Evolutionary conservation across 2,113 vertebrate genomes (phyloP).

Genomic region (Nibea coibor): DNA sequence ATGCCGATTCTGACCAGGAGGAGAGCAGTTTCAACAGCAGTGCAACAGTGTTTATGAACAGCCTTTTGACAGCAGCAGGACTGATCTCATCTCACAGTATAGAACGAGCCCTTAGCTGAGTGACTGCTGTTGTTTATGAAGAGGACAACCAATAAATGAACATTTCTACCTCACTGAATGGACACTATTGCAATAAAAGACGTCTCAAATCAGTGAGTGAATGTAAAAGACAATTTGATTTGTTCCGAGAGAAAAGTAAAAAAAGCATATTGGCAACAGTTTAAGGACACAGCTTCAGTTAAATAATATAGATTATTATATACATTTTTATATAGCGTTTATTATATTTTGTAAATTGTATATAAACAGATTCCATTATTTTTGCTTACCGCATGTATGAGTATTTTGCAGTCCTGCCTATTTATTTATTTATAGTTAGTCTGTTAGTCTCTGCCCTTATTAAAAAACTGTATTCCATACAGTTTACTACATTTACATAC

Average conservation of each 20-base stretch:
- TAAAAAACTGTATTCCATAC: not conserved
- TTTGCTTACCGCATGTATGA: constrained; percentile 74
- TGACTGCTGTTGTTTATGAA: constrained; percentile 57
- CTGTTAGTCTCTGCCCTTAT: not conserved
- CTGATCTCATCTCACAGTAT: constrained; percentile 78
- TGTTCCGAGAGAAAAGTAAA: constrained; percentile 49
- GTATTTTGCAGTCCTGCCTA: constrained; percentile 64
- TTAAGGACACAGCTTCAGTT: constrained; percentile 59
- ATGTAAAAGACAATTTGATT: constrained; percentile 71
- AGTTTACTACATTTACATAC: not conserved
- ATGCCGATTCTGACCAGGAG: constrained; percentile 82
- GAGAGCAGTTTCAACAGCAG: constrained; percentile 73
- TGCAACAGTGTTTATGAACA: constrained; percentile 80
- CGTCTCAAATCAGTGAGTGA: constrained; percentile 78
- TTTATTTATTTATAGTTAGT: constrained; percentile 75
- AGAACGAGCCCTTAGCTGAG: constrained; percentile 85
- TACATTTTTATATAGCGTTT: constrained; percentile 86
- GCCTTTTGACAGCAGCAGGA: constrained; percentile 85
- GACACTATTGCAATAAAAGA: constrained; percentile 81
- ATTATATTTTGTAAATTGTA: constrained; percentile 92
- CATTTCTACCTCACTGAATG: constrained; percentile 91
- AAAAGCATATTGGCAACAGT: constrained; percentile 37
- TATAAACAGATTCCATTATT: constrained; percentile 88
- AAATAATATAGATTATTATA: constrained; percentile 69
- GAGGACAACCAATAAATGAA: constrained; percentile 72